These are phyloP conservation scores for Dryococelus australis DNA, from an alignment of 2,888 invertebrate species.

Conservation along the genomic window DNA sequence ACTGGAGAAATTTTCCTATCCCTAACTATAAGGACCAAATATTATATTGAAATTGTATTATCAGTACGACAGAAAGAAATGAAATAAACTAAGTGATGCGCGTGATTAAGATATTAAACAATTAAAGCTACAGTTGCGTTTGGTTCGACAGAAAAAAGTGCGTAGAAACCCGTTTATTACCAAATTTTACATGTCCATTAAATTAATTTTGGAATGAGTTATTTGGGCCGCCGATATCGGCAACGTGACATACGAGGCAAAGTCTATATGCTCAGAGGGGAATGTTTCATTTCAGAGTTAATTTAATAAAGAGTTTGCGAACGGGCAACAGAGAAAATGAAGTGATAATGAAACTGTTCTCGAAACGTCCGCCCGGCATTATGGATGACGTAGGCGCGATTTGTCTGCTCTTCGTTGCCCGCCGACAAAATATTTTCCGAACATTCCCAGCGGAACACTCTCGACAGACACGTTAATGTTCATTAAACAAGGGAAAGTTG, in stretches of 20 bases:
- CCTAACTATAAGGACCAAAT: no score
- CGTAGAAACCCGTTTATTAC: no score
- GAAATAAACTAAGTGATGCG: no score
- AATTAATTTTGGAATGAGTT: background rate
- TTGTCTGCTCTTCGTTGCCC: background rate
- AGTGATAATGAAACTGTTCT: background rate
- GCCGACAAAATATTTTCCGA: background rate
- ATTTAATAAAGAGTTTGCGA: background rate
- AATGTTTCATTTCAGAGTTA: conserved; percentile 16
- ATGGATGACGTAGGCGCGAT: background rate
- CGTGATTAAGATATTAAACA: no score
- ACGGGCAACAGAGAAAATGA: background rate
- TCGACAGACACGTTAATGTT: background rate
- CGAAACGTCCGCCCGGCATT: background rate
- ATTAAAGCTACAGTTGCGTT: no score
- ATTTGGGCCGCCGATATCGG: background rate
- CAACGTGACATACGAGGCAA: no score
- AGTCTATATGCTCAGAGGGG: background rate
- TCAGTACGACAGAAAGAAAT: no score
- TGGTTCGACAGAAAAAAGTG: no score
- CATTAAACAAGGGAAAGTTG: background rate
- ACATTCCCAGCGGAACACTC: no score
- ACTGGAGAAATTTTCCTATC: no score
- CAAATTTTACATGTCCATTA: background rate
- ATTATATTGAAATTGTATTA: no score